Evolutionary conservation across 2,113 vertebrate genomes (phyloP), one percentile per base, ranked within the genome.

Genomic region (Athene noctua): DNA sequence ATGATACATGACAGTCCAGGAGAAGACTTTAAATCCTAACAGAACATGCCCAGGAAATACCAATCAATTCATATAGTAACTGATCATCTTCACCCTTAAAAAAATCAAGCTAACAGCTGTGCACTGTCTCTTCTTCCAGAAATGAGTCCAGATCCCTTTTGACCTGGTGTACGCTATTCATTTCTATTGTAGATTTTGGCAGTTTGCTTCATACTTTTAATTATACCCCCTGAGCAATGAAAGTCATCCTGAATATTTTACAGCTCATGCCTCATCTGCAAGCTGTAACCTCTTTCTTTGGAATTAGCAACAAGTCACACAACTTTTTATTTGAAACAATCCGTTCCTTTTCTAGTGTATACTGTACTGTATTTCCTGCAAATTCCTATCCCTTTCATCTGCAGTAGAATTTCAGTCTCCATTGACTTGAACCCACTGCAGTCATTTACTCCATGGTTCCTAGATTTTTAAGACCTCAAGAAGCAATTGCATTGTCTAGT

Each of bases 21-120:
- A 97, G 73, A 95, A 95, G 68, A 93, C 57, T 88, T 89, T 94
- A 94, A 88, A 92, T 91, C 61, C 72, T 93, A 68, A 44, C 10
- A 67, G 89, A 89, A 91, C 47, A 57, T 95, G 84, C 90, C 94
- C 96, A 96, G 97, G 97, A 98, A 98, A 97, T 97, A 92, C 88
- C 95, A 97, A 96, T 96, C 95, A 96, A 95, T 97, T 97, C 90
- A 70, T 96, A 96, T 13, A 90, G n/a, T 96, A 94, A 97, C 94
- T 92, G 97, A 96, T 96, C 96, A 97, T 98, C 97, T 90, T 95
- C 92, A 58, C 62, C 80, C 96, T 96, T 93, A 93, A 92, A 96
- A 38, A 97, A 95, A 84, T 91, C 68, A 90, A 72, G 38, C 58
- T 87, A 98, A 89, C 97, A 98, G 97, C 97, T 97, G 97, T 94